These are phyloP conservation scores for Pseudochromis fuscus DNA, from an alignment of 2,797 vertebrate species.

Conservation along the genomic window DNA sequence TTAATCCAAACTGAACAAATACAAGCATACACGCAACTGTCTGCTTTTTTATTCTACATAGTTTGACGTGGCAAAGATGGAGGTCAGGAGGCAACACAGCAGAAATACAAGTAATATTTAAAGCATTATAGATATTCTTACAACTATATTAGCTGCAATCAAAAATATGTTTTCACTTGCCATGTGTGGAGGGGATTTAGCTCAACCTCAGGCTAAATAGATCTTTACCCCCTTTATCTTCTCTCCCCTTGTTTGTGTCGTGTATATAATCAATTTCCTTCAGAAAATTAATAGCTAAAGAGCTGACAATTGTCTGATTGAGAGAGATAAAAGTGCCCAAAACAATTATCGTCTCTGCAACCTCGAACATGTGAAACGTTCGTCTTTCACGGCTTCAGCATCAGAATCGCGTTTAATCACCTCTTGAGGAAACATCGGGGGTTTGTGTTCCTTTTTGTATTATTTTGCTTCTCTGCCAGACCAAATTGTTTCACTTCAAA, in stretches of 20 bases:
- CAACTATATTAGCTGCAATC: neutral
- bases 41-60: neutral
- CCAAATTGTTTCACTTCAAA: conserved; percentile 60
- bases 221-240: neutral
- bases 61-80: neutral
- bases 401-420: conserved; percentile 40
- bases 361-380: conserved; percentile 43
- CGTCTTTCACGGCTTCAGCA: conserved; percentile 24
- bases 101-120: neutral
- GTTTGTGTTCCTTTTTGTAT: conserved; percentile 23
- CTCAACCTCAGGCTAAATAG: neutral
- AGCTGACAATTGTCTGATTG: conserved; percentile 15
- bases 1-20: neutral
- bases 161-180: conserved; percentile 7
- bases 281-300: conserved; percentile 32
- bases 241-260: conserved; percentile 21
- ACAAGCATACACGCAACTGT: neutral
- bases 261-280: conserved; percentile 28
- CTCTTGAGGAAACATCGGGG: conserved; percentile 21
- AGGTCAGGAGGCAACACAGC: neutral
- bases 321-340: conserved; percentile 23
- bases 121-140: neutral
- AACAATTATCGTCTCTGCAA: conserved; percentile 33
- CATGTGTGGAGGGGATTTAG: neutral
- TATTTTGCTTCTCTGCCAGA: conserved; percentile 37